phyloP scores from a whole-genome alignment of 2,113 vertebrate species.

The Neogale vison region DNA sequence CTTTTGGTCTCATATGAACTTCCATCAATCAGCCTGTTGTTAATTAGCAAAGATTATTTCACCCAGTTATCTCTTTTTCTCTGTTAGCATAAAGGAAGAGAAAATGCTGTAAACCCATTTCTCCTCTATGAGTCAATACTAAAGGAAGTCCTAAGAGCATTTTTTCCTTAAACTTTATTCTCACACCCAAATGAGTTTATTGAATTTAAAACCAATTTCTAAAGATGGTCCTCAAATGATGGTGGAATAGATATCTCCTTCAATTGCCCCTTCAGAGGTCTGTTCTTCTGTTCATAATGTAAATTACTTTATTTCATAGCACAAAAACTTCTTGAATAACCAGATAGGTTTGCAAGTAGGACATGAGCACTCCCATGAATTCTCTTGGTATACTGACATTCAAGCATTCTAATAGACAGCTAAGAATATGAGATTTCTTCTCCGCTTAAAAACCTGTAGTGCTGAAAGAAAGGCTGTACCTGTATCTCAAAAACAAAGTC shows the following conservation, averaged over 20 bases:
- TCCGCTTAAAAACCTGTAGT: not conserved
- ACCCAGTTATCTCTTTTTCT: not conserved
- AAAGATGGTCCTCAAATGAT: not conserved
- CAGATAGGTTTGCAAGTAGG: not conserved
- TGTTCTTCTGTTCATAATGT: not conserved
- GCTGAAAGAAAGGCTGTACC: not conserved
- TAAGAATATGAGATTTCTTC: not conserved
- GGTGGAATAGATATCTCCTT: not conserved
- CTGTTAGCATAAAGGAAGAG: not conserved
- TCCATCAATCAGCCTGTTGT: not conserved
- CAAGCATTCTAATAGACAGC: not conserved
- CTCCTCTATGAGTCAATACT: not conserved
- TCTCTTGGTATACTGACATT: not conserved
- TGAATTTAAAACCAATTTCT: conserved; percentile 34
- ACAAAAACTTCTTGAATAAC: not conserved
- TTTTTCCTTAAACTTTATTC: not conserved
- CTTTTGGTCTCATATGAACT: conserved; percentile 3
- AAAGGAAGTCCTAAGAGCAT: not conserved
- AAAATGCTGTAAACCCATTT: conserved; percentile 1
- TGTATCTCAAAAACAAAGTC: not conserved
- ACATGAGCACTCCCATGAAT: not conserved
- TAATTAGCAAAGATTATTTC: conserved; percentile 27
- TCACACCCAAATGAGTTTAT: not conserved
- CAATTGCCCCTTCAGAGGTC: not conserved
- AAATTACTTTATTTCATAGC: not conserved